Conservation (phyloP, 2,888 invertebrate species). For the Calameuta filiformis region DNA sequence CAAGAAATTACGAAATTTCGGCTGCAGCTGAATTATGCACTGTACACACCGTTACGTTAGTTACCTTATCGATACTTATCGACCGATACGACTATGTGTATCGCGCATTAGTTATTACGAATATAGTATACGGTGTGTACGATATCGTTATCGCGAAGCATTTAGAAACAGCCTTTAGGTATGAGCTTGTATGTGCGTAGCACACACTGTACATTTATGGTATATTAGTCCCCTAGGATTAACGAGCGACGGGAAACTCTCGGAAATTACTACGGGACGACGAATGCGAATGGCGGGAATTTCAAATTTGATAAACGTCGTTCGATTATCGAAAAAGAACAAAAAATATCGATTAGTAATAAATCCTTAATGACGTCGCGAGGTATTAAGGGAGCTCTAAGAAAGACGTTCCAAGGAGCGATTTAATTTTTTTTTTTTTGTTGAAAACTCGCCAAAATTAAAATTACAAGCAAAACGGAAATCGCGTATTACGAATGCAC, state of each 20-base stretch:
- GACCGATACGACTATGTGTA: neutral
- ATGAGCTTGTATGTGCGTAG: neutral
- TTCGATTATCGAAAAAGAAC: neutral
- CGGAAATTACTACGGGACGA: neutral
- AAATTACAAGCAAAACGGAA: neutral
- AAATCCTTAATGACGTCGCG: too few species aligned
- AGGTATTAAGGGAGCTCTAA: too few species aligned
- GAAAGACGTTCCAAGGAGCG: rapidly evolving
- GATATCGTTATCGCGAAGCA: neutral
- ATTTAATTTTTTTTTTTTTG: too few species aligned
- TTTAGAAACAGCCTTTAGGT: neutral
- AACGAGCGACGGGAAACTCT: neutral
- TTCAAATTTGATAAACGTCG: neutral
- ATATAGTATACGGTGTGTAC: neutral
- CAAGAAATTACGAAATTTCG: neutral
- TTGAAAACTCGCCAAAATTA: neutral
- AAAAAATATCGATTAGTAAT: neutral
- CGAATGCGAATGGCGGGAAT: too few species aligned
- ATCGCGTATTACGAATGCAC: neutral
- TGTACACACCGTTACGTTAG: neutral
- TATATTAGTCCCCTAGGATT: neutral
- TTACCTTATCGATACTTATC: neutral
- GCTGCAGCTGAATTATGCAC: neutral
- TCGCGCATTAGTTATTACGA: neutral
- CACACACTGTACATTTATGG: neutral